These are phyloP conservation scores for Drosophila recens DNA, from an alignment of 2,888 invertebrate genomes.

Conservation along the genomic window DNA sequence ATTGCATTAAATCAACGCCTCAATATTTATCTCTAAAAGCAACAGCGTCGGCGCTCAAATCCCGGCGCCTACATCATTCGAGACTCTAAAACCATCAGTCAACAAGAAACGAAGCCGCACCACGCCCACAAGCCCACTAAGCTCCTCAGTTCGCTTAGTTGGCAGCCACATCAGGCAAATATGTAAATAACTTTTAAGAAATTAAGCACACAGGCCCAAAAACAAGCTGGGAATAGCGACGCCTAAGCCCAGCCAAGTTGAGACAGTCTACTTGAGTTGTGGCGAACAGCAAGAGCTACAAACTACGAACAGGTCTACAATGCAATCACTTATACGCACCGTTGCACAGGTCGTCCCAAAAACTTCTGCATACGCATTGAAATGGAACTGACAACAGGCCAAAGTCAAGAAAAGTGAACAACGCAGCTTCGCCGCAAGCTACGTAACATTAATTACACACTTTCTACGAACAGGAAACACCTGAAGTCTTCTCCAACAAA, in stretches of 20 bases:
- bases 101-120: constrained; percentile 29
- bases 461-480: constrained; percentile 18
- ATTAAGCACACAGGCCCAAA: constrained; percentile 68
- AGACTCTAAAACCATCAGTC: constrained; percentile 35
- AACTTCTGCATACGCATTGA: constrained; percentile 47
- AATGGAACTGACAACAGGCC: constrained; percentile 45
- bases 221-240: constrained; percentile 32
- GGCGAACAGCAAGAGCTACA: constrained; percentile 1
- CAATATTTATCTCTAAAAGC: constrained; percentile 37
- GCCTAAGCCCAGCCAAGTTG: constrained; percentile 26
- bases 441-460: constrained; percentile 72
- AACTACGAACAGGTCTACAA: constrained; percentile 50
- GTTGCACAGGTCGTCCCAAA: constrained; percentile 64
- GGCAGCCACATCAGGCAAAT: constrained; percentile 72
- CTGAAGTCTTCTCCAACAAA: constrained; percentile 4
- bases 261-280: constrained; percentile 28
- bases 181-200: constrained; percentile 80
- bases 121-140: constrained; percentile 40
- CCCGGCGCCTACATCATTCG: constrained; percentile 23
- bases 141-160: constrained; percentile 62
- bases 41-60: constrained; percentile 26
- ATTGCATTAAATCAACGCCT: constrained; percentile 28
- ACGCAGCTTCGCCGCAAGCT: constrained; percentile 32
- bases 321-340: constrained; percentile 76
- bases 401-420: constrained; percentile 40